Conservation (phyloP, 2,113 vertebrate species). For the Apus apus region DNA sequence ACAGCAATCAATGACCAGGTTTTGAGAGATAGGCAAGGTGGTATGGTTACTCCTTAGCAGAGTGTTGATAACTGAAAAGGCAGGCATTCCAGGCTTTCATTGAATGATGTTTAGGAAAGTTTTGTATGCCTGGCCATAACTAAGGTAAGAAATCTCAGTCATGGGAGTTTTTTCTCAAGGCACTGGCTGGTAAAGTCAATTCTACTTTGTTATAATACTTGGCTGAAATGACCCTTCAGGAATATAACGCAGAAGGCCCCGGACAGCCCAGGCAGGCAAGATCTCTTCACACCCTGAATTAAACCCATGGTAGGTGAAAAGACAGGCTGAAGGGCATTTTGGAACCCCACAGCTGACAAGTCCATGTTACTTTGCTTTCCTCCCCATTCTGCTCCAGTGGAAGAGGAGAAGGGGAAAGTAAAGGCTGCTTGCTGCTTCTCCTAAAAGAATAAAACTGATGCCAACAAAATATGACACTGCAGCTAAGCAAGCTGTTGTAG, state of each 20-base stretch:
- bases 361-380: neutral
- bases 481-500: neutral
- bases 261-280: neutral
- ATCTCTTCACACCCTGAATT: neutral
- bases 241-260: neutral
- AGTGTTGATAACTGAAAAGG: neutral
- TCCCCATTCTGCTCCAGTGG: neutral
- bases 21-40: neutral
- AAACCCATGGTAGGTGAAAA: neutral
- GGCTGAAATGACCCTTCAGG: neutral
- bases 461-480: neutral
- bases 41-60: neutral
- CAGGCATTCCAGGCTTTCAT: neutral
- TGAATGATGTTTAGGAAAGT: neutral
- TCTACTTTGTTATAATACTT: neutral
- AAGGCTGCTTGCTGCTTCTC: neutral
- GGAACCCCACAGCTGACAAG: neutral
- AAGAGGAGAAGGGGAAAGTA: neutral
- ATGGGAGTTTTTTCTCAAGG: neutral
- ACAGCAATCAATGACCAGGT: neutral
- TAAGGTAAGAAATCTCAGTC: neutral
- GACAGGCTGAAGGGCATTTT: neutral
- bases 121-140: neutral
- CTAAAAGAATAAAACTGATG: neutral
- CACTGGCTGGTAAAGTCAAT: neutral